Evolutionary conservation across 1,140 invertebrate genomes (phyloP).

Genomic region (Penaeus vannamei): DNA sequence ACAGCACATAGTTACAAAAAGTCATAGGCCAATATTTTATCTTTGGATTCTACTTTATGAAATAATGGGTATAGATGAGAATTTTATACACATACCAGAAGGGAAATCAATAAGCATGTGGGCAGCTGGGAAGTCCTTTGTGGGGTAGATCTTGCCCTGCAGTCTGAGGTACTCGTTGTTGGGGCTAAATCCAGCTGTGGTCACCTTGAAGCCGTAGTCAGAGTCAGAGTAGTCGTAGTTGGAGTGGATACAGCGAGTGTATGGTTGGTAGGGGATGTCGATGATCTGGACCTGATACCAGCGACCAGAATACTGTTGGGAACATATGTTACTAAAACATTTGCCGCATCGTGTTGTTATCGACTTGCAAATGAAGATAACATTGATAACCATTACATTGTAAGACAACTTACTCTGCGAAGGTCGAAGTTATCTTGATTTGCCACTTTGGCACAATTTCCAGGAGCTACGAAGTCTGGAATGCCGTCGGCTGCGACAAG

Average conservation of each 20-base stretch:
- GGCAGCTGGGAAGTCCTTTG: not conserved
- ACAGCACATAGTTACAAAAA: too few relatives aligned
- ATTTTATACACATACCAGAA: not conserved
- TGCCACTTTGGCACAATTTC: not conserved
- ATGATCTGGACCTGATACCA: too few relatives aligned
- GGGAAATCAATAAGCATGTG: not conserved
- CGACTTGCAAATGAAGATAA: not conserved
- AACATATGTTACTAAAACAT: not conserved
- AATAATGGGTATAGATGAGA: too few relatives aligned
- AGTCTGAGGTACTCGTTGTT: not conserved
- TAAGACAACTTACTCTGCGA: not conserved
- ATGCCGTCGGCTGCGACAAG: too few relatives aligned
- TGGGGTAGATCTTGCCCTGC: not conserved
- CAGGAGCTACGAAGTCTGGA: too few relatives aligned
- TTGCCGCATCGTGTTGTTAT: too few relatives aligned
- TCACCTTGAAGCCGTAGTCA: not conserved
- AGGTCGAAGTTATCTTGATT: not conserved
- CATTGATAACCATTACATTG: not conserved
- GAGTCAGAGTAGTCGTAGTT: too few relatives aligned
- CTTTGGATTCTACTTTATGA: too few relatives aligned
- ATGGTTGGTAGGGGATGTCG: too few relatives aligned
- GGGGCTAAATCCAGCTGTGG: not conserved
- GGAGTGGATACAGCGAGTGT: too few relatives aligned
- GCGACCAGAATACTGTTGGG: not conserved
- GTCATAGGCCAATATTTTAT: too few relatives aligned